These are phyloP conservation scores for Tanypteryx hageni DNA, from an alignment of 2,888 invertebrate species.

Conservation along the genomic window DNA sequence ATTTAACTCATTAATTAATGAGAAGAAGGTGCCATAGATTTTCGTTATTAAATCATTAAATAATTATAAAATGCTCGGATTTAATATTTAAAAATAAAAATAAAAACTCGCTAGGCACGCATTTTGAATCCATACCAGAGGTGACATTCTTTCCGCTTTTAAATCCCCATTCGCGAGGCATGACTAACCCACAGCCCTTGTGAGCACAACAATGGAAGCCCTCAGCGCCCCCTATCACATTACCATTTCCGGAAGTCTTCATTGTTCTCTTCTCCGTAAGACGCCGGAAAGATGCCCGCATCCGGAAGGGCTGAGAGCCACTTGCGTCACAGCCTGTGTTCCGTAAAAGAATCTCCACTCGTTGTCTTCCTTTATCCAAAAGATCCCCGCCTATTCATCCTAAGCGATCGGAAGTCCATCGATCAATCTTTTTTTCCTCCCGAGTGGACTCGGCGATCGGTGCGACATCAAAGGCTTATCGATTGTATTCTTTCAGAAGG, in stretches of 20 bases:
- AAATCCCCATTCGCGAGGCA: neutral
- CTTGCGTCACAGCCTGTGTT: conserved; percentile 33
- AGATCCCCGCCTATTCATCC: neutral
- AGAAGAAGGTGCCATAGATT: too few relatives aligned
- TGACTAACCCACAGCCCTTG: conserved; percentile 34
- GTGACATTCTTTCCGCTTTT: neutral
- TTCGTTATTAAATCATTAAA: too few relatives aligned
- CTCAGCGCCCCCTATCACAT: conserved; percentile 10
- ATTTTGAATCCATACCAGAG: too few relatives aligned
- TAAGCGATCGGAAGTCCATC: conserved; percentile 26
- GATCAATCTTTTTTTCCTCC: conserved; percentile 5
- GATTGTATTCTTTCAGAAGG: neutral
- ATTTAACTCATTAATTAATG: too few relatives aligned
- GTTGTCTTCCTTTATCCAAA: neutral
- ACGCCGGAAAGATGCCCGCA: neutral
- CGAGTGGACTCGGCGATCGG: neutral
- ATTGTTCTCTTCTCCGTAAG: conserved; percentile 33
- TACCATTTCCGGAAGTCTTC: conserved; percentile 52
- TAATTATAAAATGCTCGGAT: too few relatives aligned
- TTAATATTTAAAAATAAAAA: too few relatives aligned
- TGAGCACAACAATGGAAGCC: conserved; percentile 21
- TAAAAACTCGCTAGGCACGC: too few relatives aligned
- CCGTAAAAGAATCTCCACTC: neutral
- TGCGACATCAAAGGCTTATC: conserved; percentile 9
- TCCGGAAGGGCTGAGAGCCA: conserved; percentile 7